Percentiles rank a stretch among this genome's conserved stretches.
phyloP scores from a whole-genome alignment of 2,888 invertebrate species.

The Tachystola acroxantha region DNA sequence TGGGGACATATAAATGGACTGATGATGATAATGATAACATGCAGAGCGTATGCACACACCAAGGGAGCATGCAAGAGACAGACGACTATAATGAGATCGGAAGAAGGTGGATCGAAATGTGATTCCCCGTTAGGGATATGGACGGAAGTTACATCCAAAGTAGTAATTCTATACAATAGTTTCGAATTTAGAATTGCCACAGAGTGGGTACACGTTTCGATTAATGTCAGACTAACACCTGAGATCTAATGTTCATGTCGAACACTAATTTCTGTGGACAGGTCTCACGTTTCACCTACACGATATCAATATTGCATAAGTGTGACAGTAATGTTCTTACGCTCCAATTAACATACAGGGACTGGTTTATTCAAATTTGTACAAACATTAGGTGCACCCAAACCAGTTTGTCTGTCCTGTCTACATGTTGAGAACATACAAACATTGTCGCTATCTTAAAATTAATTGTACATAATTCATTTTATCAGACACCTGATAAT shows the following conservation, averaged over 20 bases:
- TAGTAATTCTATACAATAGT: no score
- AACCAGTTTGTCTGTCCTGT: constrained; percentile 20
- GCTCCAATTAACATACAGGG: constrained; percentile 56
- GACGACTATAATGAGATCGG: no score
- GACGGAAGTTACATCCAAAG: no score
- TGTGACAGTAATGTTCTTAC: constrained; percentile 49
- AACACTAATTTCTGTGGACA: constrained; percentile 45
- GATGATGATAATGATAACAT: no score
- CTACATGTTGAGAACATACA: constrained; percentile 5
- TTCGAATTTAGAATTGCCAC: no score
- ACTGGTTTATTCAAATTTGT: constrained; percentile 51
- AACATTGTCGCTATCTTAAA: constrained; percentile 1
- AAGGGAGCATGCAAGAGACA: no score
- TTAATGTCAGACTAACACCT: constrained; percentile 29
- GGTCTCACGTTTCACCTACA: constrained; percentile 44
- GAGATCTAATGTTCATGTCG: constrained; percentile 31
- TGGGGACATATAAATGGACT: no score
- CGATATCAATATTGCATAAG: constrained; percentile 39
- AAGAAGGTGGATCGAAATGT: no score
- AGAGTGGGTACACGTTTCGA: constrained; percentile 13
- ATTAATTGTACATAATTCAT: neutral
- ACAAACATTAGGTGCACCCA: constrained; percentile 36
- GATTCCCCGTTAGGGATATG: no score
- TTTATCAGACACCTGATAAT: neutral
- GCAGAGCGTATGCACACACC: no score